A percentile compares a stretch with the other conserved stretches of the same genome.
Evolutionary conservation across 2,797 vertebrate species (phyloP).

Genomic region (Scolopax rusticola): DNA sequence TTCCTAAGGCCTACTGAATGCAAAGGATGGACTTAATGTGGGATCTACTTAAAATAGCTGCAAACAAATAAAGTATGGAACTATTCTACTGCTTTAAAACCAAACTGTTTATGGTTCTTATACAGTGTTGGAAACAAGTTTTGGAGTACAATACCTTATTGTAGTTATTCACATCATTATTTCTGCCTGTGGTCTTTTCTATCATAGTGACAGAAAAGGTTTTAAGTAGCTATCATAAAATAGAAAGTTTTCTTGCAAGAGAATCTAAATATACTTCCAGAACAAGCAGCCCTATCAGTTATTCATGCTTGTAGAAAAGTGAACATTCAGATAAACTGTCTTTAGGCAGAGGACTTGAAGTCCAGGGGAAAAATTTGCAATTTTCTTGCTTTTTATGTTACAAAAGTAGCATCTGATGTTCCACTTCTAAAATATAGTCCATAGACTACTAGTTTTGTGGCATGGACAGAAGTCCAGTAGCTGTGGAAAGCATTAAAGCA

Average conservation of each 20-base stretch:
- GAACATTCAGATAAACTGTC: not conserved
- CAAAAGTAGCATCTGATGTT: not conserved
- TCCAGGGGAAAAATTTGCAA: not conserved
- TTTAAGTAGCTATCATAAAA: not conserved
- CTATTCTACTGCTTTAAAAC: not conserved
- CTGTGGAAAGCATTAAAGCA: not conserved
- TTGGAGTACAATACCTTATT: not conserved
- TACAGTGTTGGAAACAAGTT: not conserved
- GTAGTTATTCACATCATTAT: not conserved
- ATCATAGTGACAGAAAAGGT: not conserved
- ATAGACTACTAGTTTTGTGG: not conserved
- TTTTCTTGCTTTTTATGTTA: not conserved
- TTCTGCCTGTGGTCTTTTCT: not conserved
- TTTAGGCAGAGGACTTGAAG: not conserved
- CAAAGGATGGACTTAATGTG: not conserved
- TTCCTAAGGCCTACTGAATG: conserved; percentile 4
- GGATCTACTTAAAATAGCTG: not conserved
- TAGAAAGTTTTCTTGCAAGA: not conserved
- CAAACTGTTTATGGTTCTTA: not conserved
- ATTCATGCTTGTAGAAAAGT: not conserved
- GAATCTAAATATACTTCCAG: not conserved
- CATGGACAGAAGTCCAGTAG: not conserved
- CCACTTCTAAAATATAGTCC: not conserved
- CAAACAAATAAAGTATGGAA: not conserved
- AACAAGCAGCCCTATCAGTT: not conserved